Evolutionary conservation across 2,888 invertebrate genomes (phyloP), one percentile per base, ranked within the genome.

Genomic region (Cataglyphis livida): DNA sequence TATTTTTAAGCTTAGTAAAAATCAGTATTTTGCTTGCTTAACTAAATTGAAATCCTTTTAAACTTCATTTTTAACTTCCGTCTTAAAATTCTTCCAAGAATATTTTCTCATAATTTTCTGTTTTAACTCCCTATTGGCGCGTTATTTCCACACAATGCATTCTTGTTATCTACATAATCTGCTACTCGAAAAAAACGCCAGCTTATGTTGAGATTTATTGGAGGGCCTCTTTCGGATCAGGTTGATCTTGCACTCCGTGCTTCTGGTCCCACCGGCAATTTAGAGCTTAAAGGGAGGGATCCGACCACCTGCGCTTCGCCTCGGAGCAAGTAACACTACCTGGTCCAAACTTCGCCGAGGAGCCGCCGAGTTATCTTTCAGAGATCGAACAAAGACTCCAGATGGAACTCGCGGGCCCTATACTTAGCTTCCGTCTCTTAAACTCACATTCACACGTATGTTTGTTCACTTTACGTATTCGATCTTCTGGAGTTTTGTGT

Each of bases 371-470:
- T 70, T 78, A 88, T 90, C 88, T 84, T 86, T 83, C 81, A 76
- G 81, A 82, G 66, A 66, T 59, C 89, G 82, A 84, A 89, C 89
- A 89, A 90, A 90, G 88, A 70, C 78, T 68, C 87, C 89, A 90
- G 86, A 86, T 90, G 89, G 85, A 82, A 79, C 59, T 81, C 89
- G 83, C 76, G 71, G 74, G 38, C 75, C 83, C 84, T 66, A 78
- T 73, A 70, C 84, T 74, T 66, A 68, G 62, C 84, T 76, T 84
- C 82, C 84, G 76, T 21, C 48, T 75, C 71, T 81, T 84, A 84
- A 84, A 51, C 64, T 82, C 59, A 71, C 71, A 75, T 78, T 84
- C 85, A 84, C 85, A 78, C 66, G 66, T 54, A 41, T 35, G 25
- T 79, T 71, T 64, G 70, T 79, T 59, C 57, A 41, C 21, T 70